These are phyloP conservation scores for Aselliscus stoliczkanus DNA, from an alignment of 2,797 vertebrate genomes.

Conservation along the genomic window DNA sequence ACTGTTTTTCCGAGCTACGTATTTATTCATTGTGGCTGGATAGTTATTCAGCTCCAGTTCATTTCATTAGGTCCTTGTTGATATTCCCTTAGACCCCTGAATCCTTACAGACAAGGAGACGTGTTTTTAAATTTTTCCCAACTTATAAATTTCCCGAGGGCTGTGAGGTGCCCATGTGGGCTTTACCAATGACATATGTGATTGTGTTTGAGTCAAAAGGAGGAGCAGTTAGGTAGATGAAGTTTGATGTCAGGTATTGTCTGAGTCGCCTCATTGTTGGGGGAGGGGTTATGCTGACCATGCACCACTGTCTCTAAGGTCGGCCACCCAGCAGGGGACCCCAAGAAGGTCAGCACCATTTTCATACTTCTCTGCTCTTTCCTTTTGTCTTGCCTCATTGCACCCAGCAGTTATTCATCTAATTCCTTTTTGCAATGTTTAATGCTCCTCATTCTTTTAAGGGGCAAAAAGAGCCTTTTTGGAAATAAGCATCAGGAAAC, in stretches of 20 bases:
- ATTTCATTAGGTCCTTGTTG: background rate
- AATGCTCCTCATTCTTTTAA: background rate
- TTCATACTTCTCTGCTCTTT: background rate
- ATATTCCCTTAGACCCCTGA: background rate
- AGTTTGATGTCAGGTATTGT: background rate
- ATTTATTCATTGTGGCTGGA: background rate
- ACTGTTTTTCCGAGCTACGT: background rate
- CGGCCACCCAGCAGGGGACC: background rate
- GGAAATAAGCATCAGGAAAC: constrained; percentile 27
- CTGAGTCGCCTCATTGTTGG: background rate
- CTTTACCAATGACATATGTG: background rate
- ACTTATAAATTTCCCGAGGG: background rate
- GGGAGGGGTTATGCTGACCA: background rate
- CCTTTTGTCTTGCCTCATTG: background rate
- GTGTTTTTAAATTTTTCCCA: background rate
- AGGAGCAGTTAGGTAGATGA: background rate
- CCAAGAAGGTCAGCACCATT: background rate
- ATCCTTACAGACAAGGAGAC: background rate
- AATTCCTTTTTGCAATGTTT: constrained; percentile 4
- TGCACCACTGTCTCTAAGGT: background rate
- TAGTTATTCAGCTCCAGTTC: background rate
- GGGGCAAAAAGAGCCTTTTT: constrained; percentile 45
- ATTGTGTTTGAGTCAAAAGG: background rate
- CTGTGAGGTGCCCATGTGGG: background rate
- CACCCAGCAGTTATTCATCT: background rate